A percentile compares a stretch with the other conserved stretches of the same genome.
These are phyloP conservation scores for Siphlonurus alternatus DNA, from an alignment of 2,888 invertebrate species.

Conservation along the genomic window DNA sequence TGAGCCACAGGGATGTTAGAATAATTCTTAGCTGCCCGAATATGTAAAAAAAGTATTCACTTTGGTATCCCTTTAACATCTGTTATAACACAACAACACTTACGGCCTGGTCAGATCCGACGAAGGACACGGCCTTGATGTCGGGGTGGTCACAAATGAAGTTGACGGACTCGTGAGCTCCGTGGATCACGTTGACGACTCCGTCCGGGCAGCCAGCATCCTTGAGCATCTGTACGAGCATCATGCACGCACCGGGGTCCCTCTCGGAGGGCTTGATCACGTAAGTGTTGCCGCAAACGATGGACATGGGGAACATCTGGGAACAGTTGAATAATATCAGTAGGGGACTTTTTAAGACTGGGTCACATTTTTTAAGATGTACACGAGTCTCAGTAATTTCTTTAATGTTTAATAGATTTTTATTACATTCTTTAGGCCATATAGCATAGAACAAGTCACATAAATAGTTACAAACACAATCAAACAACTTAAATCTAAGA, in stretches of 20 bases:
- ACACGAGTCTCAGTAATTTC: too few species aligned
- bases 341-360: background rate
- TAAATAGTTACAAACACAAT: too few species aligned
- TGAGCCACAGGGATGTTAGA: too few species aligned
- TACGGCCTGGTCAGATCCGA: constrained; percentile 90
- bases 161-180: constrained; percentile 85
- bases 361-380: background rate
- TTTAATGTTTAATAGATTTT: too few species aligned
- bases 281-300: constrained; percentile 12
- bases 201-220: constrained; percentile 95
- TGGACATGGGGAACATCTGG: constrained; percentile 21
- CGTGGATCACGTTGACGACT: constrained; percentile 90
- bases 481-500: too few species aligned
- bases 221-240: constrained; percentile 80
- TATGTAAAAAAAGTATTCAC: too few species aligned
- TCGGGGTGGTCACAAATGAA: constrained; percentile 95
- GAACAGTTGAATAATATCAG: constrained; percentile 23
- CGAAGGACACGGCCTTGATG: constrained; percentile 94
- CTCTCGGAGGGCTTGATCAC: constrained; percentile 70
- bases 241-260: constrained; percentile 92
- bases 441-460: too few species aligned
- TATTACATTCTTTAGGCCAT: too few species aligned
- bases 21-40: too few species aligned
- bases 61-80: too few species aligned
- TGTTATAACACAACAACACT: too few species aligned